Conservation (phyloP, 2,888 invertebrate genomes). For the Watsonalla cultraria region DNA sequence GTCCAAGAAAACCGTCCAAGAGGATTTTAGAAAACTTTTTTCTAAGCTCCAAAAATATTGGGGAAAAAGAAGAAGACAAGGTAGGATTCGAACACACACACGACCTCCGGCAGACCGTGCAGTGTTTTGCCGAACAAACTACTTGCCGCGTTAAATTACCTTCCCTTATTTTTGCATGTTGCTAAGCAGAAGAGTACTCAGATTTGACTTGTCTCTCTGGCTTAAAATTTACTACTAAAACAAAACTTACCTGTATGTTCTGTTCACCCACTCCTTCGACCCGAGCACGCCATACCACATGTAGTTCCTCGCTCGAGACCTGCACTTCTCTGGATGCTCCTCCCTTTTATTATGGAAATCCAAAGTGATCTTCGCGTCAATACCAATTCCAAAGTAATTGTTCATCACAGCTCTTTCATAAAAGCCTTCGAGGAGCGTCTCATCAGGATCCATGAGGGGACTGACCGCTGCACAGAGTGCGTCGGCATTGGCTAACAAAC, state of each 20-base stretch:
- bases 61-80: too few species aligned
- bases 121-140: too few species aligned
- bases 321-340: slow-evolving; percentile 97
- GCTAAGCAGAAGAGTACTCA: too few species aligned
- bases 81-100: too few species aligned
- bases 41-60: too few species aligned
- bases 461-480: slow-evolving; percentile 98
- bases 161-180: too few species aligned
- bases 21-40: too few species aligned
- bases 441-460: slow-evolving; percentile 95
- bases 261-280: slow-evolving; percentile 89
- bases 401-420: slow-evolving; percentile 98
- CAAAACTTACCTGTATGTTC: slow-evolving; percentile 89
- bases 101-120: too few species aligned
- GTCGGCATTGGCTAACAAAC: slow-evolving; percentile 96
- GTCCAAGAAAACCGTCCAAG: too few species aligned
- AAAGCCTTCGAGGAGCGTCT: slow-evolving; percentile 91
- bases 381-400: slow-evolving; percentile 98
- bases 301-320: slow-evolving; percentile 95
- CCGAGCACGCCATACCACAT: slow-evolving; percentile 95
- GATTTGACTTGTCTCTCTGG: too few species aligned
- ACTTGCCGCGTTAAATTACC: too few species aligned
- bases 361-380: slow-evolving; percentile 97
- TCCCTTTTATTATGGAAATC: slow-evolving; percentile 98
- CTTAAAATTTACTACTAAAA: too few species aligned